These are phyloP conservation scores for Drosophila ohnishii DNA, from an alignment of 1,140 invertebrate species.

Conservation along the genomic window DNA sequence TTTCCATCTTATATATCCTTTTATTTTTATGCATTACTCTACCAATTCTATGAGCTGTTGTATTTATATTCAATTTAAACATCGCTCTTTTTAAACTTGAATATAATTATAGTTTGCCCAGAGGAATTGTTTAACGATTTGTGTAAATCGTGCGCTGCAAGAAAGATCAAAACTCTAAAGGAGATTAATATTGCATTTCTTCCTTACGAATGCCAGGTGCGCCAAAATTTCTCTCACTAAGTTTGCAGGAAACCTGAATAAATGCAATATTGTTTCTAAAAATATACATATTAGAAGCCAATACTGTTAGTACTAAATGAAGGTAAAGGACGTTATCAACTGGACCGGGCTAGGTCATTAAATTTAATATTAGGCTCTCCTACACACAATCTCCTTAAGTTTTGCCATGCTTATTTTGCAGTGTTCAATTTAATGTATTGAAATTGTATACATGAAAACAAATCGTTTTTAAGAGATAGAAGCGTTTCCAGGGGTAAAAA, in stretches of 20 bases:
- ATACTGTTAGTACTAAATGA: not conserved
- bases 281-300: not conserved
- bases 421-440: conserved; percentile 19
- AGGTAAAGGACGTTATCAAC: not conserved
- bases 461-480: conserved; percentile 2
- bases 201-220: conserved; percentile 98
- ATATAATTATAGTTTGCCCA: conserved; percentile 86
- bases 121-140: conserved; percentile 97
- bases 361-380: not conserved
- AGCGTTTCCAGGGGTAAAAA: not conserved
- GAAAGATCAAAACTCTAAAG: conserved; percentile 99
- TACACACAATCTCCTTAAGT: conserved; percentile 15
- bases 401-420: conserved; percentile 21
- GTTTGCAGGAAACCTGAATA: conserved; percentile 8
- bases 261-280: conserved; percentile 14
- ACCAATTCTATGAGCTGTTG: conserved; percentile 1
- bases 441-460: conserved; percentile 16
- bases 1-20: not conserved
- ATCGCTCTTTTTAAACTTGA: conserved; percentile 6
- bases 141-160: conserved; percentile 96
- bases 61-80: conserved; percentile 19
- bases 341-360: not conserved
- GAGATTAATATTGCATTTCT: conserved; percentile 99
- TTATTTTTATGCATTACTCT: not conserved
- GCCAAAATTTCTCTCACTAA: not conserved